phyloP scores from a whole-genome alignment of 2,888 invertebrate species.

The Silvanus unidentatus region DNA sequence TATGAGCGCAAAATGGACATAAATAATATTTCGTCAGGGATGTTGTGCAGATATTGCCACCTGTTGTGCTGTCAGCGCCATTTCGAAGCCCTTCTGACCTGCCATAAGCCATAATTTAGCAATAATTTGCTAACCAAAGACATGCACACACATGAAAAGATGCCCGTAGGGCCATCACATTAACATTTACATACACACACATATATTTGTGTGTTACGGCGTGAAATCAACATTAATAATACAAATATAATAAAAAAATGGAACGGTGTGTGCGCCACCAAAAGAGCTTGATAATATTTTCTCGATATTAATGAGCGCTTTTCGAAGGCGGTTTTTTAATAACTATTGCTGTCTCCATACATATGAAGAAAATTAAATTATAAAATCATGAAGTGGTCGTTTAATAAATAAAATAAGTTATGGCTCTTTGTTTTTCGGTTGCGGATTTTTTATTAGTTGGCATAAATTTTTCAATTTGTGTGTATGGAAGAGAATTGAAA shows the following conservation, averaged over 20 bases:
- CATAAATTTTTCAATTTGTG: no score
- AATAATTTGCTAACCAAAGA: conserved; percentile 25
- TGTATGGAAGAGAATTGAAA: no score
- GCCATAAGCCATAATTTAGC: conserved; percentile 26
- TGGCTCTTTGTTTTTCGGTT: no score
- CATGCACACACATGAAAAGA: conserved; percentile 18
- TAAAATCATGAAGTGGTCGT: no score
- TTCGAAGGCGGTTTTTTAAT: no score
- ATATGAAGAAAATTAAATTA: no score
- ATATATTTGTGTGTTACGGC: conserved; percentile 16
- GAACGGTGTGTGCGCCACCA: no score
- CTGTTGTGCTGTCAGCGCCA: conserved; percentile 26
- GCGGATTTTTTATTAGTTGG: no score
- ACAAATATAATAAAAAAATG: conserved; percentile 11
- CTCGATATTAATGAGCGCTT: no score
- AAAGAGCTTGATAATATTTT: no score
- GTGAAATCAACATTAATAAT: conserved; percentile 18
- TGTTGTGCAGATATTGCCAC: conserved; percentile 19
- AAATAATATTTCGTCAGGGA: conserved; percentile 22
- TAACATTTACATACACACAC: conserved; percentile 18
- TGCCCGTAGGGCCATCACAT: conserved; percentile 16
- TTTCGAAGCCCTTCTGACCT: conserved; percentile 22
- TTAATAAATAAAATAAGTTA: no score
- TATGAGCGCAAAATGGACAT: conserved; percentile 4
- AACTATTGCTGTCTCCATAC: no score